A percentile compares a stretch with the other conserved stretches of the same genome.
These are phyloP conservation scores for Paracentrotus lividus DNA, from an alignment of 53 echinoderm and acorn worm species.

Conservation along the genomic window DNA sequence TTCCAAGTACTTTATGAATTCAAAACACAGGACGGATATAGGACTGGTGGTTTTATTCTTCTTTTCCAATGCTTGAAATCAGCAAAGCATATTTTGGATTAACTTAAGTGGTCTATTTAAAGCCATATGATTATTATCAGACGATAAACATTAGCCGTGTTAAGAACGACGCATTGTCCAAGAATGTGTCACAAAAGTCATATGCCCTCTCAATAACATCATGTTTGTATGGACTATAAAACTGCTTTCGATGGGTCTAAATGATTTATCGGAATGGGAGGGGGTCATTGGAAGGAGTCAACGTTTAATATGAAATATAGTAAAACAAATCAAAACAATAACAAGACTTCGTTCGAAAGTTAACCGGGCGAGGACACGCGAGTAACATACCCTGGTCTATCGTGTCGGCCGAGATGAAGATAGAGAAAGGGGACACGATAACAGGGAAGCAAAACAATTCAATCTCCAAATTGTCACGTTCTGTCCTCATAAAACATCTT, in stretches of 20 bases:
- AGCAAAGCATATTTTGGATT: no score
- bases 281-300: not conserved
- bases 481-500: slow-evolving; percentile 46
- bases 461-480: slow-evolving; percentile 43
- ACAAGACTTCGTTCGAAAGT: not conserved
- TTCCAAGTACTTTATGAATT: no score
- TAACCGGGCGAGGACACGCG: slow-evolving; percentile 31
- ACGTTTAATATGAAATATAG: slow-evolving; percentile 22
- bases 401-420: not conserved
- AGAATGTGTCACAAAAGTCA: no score
- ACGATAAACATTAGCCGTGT: no score
- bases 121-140: no score
- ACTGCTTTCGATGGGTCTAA: not conserved
- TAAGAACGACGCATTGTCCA: no score
- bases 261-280: slow-evolving; percentile 8
- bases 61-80: no score
- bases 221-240: not conserved
- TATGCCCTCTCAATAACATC: no score
- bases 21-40: no score
- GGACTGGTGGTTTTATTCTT: no score
- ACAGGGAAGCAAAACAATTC: slow-evolving; percentile 14
- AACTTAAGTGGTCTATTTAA: no score
- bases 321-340: slow-evolving; percentile 50
- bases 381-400: not conserved
- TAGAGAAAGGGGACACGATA: slow-evolving; percentile 25